Conservation (phyloP, 2,888 invertebrate genomes). For the Glyphotaelius pellucidus region DNA sequence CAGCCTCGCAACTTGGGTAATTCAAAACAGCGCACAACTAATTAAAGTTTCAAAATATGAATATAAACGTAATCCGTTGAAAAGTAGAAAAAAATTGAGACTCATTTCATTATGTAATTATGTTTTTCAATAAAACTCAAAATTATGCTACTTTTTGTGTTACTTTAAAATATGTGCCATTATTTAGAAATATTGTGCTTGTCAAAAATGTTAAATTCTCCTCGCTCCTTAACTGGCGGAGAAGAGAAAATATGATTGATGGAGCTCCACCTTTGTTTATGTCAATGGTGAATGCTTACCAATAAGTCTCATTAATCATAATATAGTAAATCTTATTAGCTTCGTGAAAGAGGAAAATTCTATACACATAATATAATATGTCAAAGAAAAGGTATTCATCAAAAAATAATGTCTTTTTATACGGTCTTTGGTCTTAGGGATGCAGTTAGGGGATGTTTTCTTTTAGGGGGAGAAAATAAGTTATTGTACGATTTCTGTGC, state of each 20-base stretch:
- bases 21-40: no score
- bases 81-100: no score
- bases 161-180: not conserved
- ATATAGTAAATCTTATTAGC: constrained; percentile 40
- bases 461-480: constrained; percentile 4
- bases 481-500: constrained; percentile 10
- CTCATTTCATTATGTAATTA: no score
- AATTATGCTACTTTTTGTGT: no score
- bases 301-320: constrained; percentile 35
- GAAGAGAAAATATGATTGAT: not conserved
- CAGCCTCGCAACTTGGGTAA: not conserved
- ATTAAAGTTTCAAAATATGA: not conserved
- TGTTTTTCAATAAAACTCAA: no score
- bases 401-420: constrained; percentile 18
- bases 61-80: no score
- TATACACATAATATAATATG: not conserved
- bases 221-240: not conserved
- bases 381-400: constrained; percentile 26
- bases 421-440: constrained; percentile 12
- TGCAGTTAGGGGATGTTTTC: constrained; percentile 30
- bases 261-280: not conserved
- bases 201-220: not conserved
- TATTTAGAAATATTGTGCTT: not conserved
- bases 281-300: constrained; percentile 10
- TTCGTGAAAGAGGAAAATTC: not conserved